phyloP scores from a whole-genome alignment of 2,888 invertebrate species.

The Alloplasta piceator region DNA sequence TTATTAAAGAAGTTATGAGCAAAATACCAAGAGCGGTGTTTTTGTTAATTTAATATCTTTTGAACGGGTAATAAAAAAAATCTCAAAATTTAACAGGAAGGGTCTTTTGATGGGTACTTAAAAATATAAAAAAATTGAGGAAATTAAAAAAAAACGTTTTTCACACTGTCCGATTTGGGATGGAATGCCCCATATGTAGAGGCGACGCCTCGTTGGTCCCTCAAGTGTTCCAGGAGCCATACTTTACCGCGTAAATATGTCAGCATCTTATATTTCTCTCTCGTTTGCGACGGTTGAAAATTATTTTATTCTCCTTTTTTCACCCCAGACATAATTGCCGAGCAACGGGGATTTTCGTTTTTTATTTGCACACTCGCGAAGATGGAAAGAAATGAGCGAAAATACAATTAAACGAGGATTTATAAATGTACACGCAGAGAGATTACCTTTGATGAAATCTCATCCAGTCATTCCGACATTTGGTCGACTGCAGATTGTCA shows the following conservation, averaged over 20 bases:
- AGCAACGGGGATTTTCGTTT: slow-evolving; percentile 20
- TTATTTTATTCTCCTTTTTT: neutral
- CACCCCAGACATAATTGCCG: slow-evolving; percentile 27
- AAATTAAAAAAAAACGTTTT: too few species aligned
- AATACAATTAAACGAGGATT: slow-evolving; percentile 30
- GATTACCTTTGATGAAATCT: slow-evolving; percentile 44
- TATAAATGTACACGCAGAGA: neutral
- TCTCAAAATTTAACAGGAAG: too few species aligned
- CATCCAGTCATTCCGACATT: slow-evolving; percentile 34
- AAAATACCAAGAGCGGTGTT: too few species aligned
- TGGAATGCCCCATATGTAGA: too few species aligned
- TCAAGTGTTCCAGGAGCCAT: neutral
- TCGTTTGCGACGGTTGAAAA: neutral
- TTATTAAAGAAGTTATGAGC: too few species aligned
- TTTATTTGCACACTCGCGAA: slow-evolving; percentile 9
- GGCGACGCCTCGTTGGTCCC: slow-evolving; percentile 12
- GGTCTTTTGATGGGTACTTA: too few species aligned
- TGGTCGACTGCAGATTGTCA: slow-evolving; percentile 6
- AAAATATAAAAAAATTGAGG: too few species aligned
- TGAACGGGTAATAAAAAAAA: too few species aligned
- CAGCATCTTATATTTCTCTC: neutral
- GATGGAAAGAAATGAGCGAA: slow-evolving; percentile 1
- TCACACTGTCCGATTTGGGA: too few species aligned
- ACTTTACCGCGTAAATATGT: slow-evolving; percentile 12
- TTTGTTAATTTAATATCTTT: too few species aligned